Evolutionary conservation across 2,888 invertebrate genomes (phyloP).

Genomic region (Heliconius erato): DNA sequence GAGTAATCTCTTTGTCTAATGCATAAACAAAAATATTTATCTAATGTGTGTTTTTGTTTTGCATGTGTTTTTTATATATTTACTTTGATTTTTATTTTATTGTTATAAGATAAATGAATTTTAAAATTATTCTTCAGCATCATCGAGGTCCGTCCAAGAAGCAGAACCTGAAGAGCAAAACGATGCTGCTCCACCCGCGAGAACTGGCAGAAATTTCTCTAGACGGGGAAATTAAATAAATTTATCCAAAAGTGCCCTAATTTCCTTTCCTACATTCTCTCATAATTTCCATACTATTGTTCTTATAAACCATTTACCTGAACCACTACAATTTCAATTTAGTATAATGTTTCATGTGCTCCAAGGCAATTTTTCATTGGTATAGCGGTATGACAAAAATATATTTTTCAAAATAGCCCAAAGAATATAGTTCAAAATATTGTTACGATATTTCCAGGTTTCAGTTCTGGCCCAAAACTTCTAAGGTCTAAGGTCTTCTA

Average conservation of each 20-base stretch:
- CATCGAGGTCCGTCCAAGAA: constrained; percentile 70
- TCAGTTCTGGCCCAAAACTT: neutral
- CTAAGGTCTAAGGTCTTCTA: too few relatives aligned
- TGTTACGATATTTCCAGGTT: neutral
- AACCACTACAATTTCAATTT: neutral
- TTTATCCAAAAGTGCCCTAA: neutral
- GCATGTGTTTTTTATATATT: neutral
- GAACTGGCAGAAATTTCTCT: constrained; percentile 66
- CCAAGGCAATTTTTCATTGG: neutral
- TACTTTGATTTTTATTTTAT: neutral
- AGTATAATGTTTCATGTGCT: neutral
- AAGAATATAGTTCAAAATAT: constrained; percentile 25
- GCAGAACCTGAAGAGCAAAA: constrained; percentile 70
- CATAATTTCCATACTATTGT: neutral
- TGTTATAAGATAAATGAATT: neutral
- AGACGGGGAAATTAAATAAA: constrained; percentile 61
- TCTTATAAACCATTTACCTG: neutral
- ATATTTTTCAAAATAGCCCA: constrained; percentile 3
- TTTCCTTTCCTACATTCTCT: constrained; percentile 5
- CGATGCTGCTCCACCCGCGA: constrained; percentile 66
- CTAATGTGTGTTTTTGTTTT: neutral
- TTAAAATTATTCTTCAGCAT: constrained; percentile 61
- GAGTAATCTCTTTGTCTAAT: neutral
- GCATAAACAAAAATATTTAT: neutral
- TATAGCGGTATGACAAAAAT: neutral